Evolutionary conservation across 1,140 invertebrate species (phyloP).

Genomic region (Holcopasites calliopsidis): DNA sequence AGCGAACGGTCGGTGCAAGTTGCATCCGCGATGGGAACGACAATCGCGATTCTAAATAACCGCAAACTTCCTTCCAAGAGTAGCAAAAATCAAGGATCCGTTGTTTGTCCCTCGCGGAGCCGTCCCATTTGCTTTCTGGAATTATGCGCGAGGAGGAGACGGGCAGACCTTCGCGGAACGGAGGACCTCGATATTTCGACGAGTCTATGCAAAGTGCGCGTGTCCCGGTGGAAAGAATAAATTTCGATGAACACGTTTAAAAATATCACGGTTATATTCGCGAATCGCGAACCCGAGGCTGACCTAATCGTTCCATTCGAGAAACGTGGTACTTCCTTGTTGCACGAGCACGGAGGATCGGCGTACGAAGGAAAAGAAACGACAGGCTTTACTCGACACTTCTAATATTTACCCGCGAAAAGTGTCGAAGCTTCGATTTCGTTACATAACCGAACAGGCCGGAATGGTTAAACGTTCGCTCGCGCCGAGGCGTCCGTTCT

Average conservation of each 20-base stretch:
- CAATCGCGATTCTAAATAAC: constrained; percentile 51
- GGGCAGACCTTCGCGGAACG: background rate
- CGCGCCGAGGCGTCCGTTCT: constrained; percentile 7
- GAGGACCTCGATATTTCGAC: background rate
- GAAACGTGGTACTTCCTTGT: too few species aligned
- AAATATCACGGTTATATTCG: background rate
- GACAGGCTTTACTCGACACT: background rate
- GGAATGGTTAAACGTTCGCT: constrained; percentile 23
- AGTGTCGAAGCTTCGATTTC: constrained; percentile 16
- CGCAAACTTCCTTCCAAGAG: constrained; percentile 63
- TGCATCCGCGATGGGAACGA: constrained; percentile 45
- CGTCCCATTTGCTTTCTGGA: too few species aligned
- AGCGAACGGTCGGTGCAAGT: constrained; percentile 14
- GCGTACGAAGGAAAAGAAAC: background rate
- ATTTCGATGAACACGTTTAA: background rate
- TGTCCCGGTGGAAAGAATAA: background rate
- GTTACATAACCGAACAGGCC: constrained; percentile 2
- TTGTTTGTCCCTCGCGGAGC: too few species aligned
- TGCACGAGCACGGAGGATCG: constrained; percentile 7
- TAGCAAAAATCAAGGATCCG: constrained; percentile 21
- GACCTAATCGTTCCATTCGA: too few species aligned
- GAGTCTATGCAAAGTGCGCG: constrained; percentile 2
- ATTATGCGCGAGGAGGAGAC: background rate
- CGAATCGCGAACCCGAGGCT: background rate
- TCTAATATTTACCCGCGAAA: constrained; percentile 21